These are phyloP conservation scores for Oceanites oceanicus DNA, from an alignment of 2,113 vertebrate species.

Conservation along the genomic window DNA sequence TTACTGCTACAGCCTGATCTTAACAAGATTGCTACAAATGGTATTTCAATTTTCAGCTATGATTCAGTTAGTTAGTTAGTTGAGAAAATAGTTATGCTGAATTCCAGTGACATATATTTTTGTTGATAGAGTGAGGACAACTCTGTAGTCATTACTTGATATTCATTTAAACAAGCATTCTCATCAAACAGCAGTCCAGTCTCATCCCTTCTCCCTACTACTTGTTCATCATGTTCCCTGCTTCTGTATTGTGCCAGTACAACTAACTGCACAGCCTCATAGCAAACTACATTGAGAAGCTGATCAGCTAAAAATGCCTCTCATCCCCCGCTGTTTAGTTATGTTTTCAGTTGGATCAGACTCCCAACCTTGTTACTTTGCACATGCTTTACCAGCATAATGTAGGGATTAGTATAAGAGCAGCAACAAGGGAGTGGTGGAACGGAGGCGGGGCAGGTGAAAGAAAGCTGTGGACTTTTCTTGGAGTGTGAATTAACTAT, in stretches of 20 bases:
- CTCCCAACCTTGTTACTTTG: neutral
- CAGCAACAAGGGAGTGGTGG: neutral
- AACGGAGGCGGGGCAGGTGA: accelerated
- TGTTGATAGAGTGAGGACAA: neutral
- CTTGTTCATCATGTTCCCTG: neutral
- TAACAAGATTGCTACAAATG: neutral
- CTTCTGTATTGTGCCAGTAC: neutral
- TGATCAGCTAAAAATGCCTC: neutral
- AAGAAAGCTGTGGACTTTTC: neutral
- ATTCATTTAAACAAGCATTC: neutral
- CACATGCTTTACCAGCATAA: neutral
- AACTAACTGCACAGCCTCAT: neutral
- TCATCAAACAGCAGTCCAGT: neutral
- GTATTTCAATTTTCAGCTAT: neutral
- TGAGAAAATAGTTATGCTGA: neutral
- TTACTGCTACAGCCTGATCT: neutral
- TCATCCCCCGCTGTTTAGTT: neutral
- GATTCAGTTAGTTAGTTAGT: neutral
- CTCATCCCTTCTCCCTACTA: neutral
- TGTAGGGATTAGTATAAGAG: neutral
- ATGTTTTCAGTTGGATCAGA: neutral
- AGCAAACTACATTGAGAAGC: neutral
- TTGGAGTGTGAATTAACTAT: neutral
- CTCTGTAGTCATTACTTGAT: neutral
- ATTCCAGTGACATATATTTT: neutral